These are phyloP conservation scores for Probaryconus sp. DNA, from an alignment of 1,140 invertebrate species.

Conservation along the genomic window DNA sequence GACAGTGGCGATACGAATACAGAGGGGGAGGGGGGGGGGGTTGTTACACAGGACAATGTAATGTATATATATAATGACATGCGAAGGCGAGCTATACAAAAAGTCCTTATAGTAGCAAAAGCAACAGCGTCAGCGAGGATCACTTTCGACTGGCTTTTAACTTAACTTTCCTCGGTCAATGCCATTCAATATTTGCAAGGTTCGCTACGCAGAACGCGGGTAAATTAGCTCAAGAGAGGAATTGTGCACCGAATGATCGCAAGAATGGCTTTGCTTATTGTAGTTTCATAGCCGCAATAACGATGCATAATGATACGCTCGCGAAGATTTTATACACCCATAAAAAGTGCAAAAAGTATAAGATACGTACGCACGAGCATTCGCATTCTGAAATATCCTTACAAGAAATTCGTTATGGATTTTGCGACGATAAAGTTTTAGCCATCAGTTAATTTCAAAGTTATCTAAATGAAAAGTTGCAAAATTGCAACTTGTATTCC, in stretches of 20 bases:
- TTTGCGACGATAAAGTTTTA: too few relatives aligned
- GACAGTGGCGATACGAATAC: slow-evolving; percentile 42
- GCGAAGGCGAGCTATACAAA: slow-evolving; percentile 26
- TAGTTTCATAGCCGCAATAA: slow-evolving; percentile 14
- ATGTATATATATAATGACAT: too few relatives aligned
- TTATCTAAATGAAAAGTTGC: too few relatives aligned
- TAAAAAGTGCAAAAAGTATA: slow-evolving; percentile 4
- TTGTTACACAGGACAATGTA: too few relatives aligned
- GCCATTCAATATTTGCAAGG: slow-evolving; percentile 54
- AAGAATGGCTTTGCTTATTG: slow-evolving; percentile 2
- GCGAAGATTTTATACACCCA: slow-evolving; percentile 9
- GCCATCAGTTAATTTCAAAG: too few relatives aligned
- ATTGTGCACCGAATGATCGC: slow-evolving; percentile 18
- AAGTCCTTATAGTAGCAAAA: too few relatives aligned
- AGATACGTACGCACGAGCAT: not conserved
- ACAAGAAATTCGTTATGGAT: too few relatives aligned
- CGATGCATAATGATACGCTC: slow-evolving; percentile 4
- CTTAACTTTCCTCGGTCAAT: slow-evolving; percentile 67
- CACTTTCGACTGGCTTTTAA: slow-evolving; percentile 48
- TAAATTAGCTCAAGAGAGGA: not conserved
- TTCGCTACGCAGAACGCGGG: slow-evolving; percentile 4
- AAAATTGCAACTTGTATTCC: too few relatives aligned
- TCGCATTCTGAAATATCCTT: slow-evolving; percentile 3
- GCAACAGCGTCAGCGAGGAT: slow-evolving; percentile 11
- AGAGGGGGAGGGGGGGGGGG: slow-evolving; percentile 14